Evolutionary conservation across 2,888 invertebrate genomes (phyloP).

Genomic region (Steromphala cineraria): DNA sequence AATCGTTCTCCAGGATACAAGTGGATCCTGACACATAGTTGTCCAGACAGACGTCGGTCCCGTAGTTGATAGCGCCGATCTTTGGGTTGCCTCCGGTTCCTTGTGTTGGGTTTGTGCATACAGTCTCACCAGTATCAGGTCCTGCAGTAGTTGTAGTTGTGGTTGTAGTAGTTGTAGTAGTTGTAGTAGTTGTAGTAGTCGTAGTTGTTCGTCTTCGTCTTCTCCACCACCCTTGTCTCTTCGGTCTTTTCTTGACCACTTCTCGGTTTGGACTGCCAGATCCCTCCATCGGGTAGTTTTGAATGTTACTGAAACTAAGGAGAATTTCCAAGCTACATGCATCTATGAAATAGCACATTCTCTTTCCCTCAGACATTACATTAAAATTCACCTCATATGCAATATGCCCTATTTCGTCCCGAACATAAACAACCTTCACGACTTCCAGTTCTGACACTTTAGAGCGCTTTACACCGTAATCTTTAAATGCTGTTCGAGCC

Average conservation of each 20-base stretch:
- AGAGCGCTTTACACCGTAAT: neutral
- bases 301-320: conserved; percentile 2
- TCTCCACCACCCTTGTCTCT: too few relatives aligned
- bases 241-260: too few relatives aligned
- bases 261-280: too few relatives aligned
- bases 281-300: neutral
- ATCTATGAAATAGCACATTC: conserved; percentile 49
- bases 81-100: conserved; percentile 39
- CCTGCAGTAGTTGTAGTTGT: neutral
- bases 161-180: neutral
- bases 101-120: neutral
- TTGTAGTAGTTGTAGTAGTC: neutral
- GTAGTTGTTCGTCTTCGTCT: too few relatives aligned
- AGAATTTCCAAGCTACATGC: conserved; percentile 27
- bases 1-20: conserved; percentile 28
- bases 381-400: conserved; percentile 23
- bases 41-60: conserved; percentile 23
- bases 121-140: neutral
- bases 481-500: neutral
- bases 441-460: neutral
- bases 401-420: neutral
- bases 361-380: conserved; percentile 9
- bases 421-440: neutral
- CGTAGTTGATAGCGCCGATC: conserved; percentile 28
- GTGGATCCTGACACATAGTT: neutral